phyloP scores from a whole-genome alignment of 2,113 vertebrate species.

The Notechis scutatus region DNA sequence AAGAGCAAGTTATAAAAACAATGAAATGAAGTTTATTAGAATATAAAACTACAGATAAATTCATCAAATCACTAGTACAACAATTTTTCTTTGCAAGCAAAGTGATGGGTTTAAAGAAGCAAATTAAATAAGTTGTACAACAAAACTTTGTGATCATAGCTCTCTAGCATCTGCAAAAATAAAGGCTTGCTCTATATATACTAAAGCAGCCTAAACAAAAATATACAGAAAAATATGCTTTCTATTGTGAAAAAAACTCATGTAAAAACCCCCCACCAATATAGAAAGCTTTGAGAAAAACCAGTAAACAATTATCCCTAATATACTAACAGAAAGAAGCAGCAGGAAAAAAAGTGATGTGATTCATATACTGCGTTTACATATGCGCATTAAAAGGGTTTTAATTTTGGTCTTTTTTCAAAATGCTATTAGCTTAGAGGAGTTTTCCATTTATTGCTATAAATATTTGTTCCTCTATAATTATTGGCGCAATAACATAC shows the following conservation, averaged over 20 bases:
- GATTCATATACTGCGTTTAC: not conserved
- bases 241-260: not conserved
- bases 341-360: not conserved
- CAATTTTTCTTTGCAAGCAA: not conserved
- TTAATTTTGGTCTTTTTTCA: not conserved
- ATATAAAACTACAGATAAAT: not conserved
- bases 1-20: not conserved
- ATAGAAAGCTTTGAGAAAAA: not conserved
- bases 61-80: not conserved
- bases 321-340: not conserved
- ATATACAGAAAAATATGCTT: not conserved
- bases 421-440: not conserved
- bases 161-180: not conserved
- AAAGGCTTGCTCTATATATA: not conserved
- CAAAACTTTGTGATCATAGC: not conserved
- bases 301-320: not conserved
- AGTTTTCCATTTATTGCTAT: not conserved
- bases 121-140: not conserved
- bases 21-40: not conserved
- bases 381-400: not conserved
- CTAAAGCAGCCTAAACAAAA: not conserved
- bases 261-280: not conserved
- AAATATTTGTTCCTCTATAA: not conserved
- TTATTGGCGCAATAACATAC: not conserved
- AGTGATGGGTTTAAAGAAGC: not conserved